Evolutionary conservation across 2,888 invertebrate species (phyloP), one percentile per base, ranked within the genome.

Genomic region (Sicus ferrugineus): DNA sequence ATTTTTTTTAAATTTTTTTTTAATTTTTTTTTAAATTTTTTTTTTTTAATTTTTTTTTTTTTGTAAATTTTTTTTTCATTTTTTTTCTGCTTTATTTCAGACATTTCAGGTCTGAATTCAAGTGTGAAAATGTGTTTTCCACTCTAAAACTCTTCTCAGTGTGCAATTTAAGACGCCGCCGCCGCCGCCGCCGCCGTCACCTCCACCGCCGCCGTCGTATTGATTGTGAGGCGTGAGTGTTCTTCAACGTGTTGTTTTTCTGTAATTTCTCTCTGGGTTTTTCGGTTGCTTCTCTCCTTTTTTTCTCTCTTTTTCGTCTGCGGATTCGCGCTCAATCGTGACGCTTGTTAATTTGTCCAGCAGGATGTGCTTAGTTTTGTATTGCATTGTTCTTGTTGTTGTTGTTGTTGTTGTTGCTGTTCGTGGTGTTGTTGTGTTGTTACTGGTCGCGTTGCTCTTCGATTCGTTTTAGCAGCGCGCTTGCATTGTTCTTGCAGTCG

Each of bases 301-400:
- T 38, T 11, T 11, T 1, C 21, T 23, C 2, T 21, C 19, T 23
- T 38, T 59, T 34, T 59, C 9, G 9, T 38, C 11, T 4, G 23
- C 7, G 56, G 56, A 5, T 23, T 34, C 28, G 19, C 7, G 14
- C 31, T 19, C 59, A 38, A 62, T 68, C 68, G 68, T 68, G 68
- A 68, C 46, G 61, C 68, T 68, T 68, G 62, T 68, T 68, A 68
- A 68, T 68, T 68, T 68, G 62, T 68, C 54, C 61, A 68, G 62
- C 54, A 68, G 62, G 67, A 67, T 58, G 59, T 67, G 58, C 28
- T 67, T 65, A 65, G 66, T 48, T 31, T 64, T 6, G 48, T 64
- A 21, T 38, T 65, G 34, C 34, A 66, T 54, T 30, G 9, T 14
- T 54, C 46, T 58, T 58, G 38, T 16, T 59, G 56, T 58, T 31